These are phyloP conservation scores for Euplagia quadripunctaria DNA, from an alignment of 2,888 invertebrate species.

Conservation along the genomic window DNA sequence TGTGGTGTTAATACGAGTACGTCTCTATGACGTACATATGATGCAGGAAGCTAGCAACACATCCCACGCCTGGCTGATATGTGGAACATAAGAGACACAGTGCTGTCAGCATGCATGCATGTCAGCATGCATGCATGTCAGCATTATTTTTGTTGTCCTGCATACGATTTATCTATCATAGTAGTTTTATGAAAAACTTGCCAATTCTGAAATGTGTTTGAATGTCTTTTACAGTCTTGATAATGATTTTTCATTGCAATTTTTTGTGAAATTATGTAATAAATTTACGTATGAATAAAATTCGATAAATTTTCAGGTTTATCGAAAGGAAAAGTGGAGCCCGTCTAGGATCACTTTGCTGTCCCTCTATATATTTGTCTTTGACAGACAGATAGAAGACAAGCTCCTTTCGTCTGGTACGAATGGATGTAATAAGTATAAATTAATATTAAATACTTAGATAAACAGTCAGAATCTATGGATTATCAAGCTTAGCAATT, in stretches of 20 bases:
- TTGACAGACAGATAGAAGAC: no score
- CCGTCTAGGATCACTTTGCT: no score
- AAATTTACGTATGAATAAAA: no score
- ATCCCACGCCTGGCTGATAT: constrained; percentile 4
- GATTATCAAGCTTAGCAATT: no score
- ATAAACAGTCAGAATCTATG: no score
- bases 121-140: no score
- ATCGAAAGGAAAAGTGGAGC: no score
- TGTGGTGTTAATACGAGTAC: constrained; percentile 8
- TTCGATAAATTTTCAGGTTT: no score
- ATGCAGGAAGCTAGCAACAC: constrained; percentile 11
- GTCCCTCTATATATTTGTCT: no score
- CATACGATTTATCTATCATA: neutral
- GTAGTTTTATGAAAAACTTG: neutral
- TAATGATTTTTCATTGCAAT: neutral
- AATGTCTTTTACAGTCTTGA: neutral
- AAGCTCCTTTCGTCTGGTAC: no score
- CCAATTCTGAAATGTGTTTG: neutral
- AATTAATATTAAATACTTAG: no score
- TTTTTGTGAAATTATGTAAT: neutral
- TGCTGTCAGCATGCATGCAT: neutral
- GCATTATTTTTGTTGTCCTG: neutral
- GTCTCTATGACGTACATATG: constrained; percentile 4
- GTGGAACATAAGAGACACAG: neutral
- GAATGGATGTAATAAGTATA: no score